phyloP scores from a whole-genome alignment of 2,888 invertebrate genomes.

The Mantis religiosa region DNA sequence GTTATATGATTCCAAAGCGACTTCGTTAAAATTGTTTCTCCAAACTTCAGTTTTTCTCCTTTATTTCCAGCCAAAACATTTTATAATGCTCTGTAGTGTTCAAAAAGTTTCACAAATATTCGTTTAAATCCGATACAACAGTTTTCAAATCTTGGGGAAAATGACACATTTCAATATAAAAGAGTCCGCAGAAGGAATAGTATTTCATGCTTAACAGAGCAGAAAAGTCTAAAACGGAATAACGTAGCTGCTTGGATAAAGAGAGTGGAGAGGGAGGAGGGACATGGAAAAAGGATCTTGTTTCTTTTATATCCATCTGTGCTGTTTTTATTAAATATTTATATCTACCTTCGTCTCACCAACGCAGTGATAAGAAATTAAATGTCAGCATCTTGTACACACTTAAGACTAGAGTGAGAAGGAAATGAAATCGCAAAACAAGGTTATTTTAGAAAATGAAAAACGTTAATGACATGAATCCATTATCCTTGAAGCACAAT shows the following conservation, averaged over 20 bases:
- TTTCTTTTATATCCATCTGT: not conserved
- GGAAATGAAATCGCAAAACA: not conserved
- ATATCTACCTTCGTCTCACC: not conserved
- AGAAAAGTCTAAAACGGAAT: not conserved
- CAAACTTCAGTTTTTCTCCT: too few relatives aligned
- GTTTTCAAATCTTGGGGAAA: not conserved
- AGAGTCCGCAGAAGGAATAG: not conserved
- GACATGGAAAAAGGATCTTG: not conserved
- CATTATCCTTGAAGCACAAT: not conserved
- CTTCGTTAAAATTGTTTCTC: too few relatives aligned
- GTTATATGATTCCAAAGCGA: too few relatives aligned
- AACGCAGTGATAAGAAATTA: not conserved
- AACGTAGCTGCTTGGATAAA: not conserved
- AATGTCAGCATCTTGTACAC: not conserved
- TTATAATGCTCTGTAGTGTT: too few relatives aligned
- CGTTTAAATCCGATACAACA: not conserved
- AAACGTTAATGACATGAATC: not conserved
- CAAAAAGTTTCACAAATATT: too few relatives aligned
- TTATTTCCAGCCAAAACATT: too few relatives aligned
- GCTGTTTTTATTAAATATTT: not conserved
- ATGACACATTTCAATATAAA: not conserved
- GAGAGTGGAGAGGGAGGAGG: not conserved
- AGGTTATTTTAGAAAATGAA: not conserved
- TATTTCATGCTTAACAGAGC: not conserved
- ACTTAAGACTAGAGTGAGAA: not conserved